These are phyloP conservation scores for Rhyacichthys aspro DNA, from an alignment of 2,797 vertebrate genomes.

Conservation along the genomic window DNA sequence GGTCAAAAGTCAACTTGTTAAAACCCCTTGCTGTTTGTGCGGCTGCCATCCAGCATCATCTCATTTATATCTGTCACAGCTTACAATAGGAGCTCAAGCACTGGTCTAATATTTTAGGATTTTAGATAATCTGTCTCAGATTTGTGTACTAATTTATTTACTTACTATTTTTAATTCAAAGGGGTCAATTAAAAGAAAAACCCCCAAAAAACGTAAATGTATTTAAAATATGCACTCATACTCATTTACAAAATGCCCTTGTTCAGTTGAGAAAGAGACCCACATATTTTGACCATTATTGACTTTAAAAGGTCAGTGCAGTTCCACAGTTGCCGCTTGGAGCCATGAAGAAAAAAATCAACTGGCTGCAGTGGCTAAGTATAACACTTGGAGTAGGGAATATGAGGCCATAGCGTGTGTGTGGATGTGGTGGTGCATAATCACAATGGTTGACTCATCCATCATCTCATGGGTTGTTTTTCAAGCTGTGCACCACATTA, in stretches of 20 bases:
- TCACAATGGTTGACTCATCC: slow-evolving; percentile 26
- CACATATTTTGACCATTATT: too few relatives aligned
- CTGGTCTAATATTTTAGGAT: slow-evolving; percentile 53
- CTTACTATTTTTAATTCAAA: too few relatives aligned
- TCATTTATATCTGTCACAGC: slow-evolving; percentile 52
- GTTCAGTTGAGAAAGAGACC: too few relatives aligned
- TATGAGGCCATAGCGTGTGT: neutral
- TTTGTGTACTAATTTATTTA: neutral
- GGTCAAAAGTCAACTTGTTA: slow-evolving; percentile 69
- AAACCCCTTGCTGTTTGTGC: slow-evolving; percentile 24
- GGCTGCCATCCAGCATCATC: slow-evolving; percentile 10
- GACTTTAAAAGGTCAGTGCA: too few relatives aligned
- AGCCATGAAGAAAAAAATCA: too few relatives aligned
- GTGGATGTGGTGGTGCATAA: slow-evolving; percentile 7
- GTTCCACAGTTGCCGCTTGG: too few relatives aligned
- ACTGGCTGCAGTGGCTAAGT: too few relatives aligned
- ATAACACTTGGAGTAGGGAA: too few relatives aligned
- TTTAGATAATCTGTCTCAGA: neutral
- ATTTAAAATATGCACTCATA: too few relatives aligned
- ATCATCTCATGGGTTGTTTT: slow-evolving; percentile 29
- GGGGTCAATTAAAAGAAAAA: too few relatives aligned
- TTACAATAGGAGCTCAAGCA: slow-evolving; percentile 45
- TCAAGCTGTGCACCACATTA: slow-evolving; percentile 36
- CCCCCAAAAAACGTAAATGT: too few relatives aligned
- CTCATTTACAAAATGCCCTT: too few relatives aligned